These are phyloP conservation scores for Nebria salina DNA, from an alignment of 2,888 invertebrate genomes.

Conservation along the genomic window DNA sequence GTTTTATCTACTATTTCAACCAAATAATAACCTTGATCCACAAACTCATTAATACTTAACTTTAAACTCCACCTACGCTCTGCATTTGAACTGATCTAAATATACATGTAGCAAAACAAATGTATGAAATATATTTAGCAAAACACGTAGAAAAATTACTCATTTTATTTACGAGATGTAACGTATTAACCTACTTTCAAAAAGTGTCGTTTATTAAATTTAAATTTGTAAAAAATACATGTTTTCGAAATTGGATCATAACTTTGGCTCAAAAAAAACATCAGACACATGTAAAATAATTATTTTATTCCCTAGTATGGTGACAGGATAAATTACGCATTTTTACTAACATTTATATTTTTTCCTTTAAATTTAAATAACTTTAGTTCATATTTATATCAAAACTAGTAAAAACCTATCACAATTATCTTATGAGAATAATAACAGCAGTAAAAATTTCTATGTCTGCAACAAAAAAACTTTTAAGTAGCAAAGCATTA, in stretches of 20 bases:
- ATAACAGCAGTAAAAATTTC: too few species aligned
- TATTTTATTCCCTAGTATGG: background rate
- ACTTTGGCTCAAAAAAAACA: background rate
- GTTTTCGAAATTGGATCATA: background rate
- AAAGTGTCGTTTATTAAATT: background rate
- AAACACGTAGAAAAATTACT: background rate
- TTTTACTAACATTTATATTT: too few species aligned
- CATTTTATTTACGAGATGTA: background rate
- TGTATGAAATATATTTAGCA: background rate
- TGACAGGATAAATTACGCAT: background rate
- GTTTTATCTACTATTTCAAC: background rate
- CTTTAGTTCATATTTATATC: too few species aligned
- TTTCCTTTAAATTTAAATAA: too few species aligned
- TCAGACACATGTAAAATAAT: background rate
- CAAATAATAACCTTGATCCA: background rate
- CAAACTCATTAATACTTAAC: background rate
- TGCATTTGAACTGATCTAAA: background rate
- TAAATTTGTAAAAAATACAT: background rate
- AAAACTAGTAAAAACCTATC: too few species aligned
- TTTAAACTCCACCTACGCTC: background rate
- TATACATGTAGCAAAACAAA: background rate
- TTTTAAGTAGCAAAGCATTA: too few species aligned
- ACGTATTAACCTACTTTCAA: background rate
- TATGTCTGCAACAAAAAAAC: too few species aligned
- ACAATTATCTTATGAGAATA: too few species aligned